Evolutionary conservation across 2,113 vertebrate species (phyloP), one percentile per base, ranked within the genome.

Genomic region (Carassius carassius): DNA sequence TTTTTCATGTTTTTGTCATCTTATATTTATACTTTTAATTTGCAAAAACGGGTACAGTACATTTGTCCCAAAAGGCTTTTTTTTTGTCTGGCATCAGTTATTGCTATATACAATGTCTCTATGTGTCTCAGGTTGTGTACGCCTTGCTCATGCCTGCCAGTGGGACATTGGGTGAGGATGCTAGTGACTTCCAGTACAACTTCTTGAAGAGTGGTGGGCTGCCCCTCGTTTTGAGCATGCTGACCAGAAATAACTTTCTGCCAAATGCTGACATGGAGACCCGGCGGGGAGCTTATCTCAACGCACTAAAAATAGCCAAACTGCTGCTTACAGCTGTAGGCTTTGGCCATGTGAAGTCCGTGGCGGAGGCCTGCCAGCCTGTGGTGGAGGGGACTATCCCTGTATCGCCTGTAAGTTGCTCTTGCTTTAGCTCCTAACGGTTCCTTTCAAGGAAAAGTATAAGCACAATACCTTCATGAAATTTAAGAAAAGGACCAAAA

Each of bases 251-350:
- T 44, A 44, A 44, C 41, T 44, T 44, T 91, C 95, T 99, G 89
- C 98, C 97, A 90, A 98, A 96, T 58, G 97, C 98, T n/a, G 98
- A 99, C 91, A 98, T 97, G 97, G 98, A 99, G 94, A 99, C 98
- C 69, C 95, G 98, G 83, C 96, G 98, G 78, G 97, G 97, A 89
- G 98, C 98, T 86, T 99, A 99, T 93, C 96, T 99, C 88, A 99
- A 99, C 23, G 97, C 98, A 49, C 95, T 99, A 87, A 99, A 99
- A 94, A 98, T 99, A 88, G 98, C 97, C 92, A 99, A 99, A 93
- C 93, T 99, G 60, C 93, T 99, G 83, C 94, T 99, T 51, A 99
- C 98, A 73, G 97, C 98, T n/a, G 96, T 99, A 86, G 98, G 98
- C 86, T 99, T 98, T 88, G 98, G 98, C 70, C 98, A 99, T 0